Evolutionary conservation across 2,797 vertebrate species (phyloP).

Genomic region (Gymnothorax javanicus): DNA sequence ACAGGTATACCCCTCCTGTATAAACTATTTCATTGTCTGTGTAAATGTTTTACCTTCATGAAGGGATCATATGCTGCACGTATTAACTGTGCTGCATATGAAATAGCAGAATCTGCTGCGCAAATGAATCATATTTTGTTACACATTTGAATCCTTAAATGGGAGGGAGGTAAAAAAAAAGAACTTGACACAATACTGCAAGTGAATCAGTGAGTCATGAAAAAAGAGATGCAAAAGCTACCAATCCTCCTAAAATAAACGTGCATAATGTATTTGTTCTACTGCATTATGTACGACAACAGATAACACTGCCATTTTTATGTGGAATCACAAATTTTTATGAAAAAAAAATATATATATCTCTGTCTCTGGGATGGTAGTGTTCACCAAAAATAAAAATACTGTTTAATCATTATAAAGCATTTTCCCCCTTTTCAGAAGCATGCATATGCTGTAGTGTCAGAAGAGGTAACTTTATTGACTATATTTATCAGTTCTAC

Average conservation of each 20-base stretch:
- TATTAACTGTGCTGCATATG: constrained; percentile 11
- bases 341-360: neutral
- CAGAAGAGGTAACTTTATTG: neutral
- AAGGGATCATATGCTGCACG: neutral
- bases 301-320: neutral
- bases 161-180: neutral
- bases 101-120: neutral
- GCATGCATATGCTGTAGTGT: neutral
- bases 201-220: neutral
- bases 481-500: neutral
- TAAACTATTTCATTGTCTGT: neutral
- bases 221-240: too few relatives aligned
- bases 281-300: neutral
- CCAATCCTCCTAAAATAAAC: too few relatives aligned
- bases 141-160: neutral
- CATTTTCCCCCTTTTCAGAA: neutral
- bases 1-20: neutral
- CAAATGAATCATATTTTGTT: constrained; percentile 10
- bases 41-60: constrained; percentile 7
- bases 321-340: neutral
- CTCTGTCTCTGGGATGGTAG: neutral
- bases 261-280: too few relatives aligned
- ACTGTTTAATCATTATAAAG: neutral
- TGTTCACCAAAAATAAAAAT: neutral
- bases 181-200: neutral